Base-by-base conservation (phyloP, 2,797 vertebrate genomes). In the Heteromormyrus szaboi region DNA sequence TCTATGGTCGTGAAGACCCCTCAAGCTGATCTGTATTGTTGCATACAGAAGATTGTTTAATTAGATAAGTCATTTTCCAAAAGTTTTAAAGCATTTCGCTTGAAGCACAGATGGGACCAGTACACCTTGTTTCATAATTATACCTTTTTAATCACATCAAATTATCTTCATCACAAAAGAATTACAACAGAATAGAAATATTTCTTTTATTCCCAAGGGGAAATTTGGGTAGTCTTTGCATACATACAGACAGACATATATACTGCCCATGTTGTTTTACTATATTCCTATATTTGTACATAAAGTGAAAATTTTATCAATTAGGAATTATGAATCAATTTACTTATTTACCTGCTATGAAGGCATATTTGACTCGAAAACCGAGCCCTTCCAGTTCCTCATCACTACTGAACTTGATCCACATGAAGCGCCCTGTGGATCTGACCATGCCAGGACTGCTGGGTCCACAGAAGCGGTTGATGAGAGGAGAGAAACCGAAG, bases 391-490 rank as follows among this genome's bases (percentile, higher is more conserved):
- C 98, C 88, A 99, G 95, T 93, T 99, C 99, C 92, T 99, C 98
- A 50, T 99, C 98, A 19, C 97, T 99, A 92, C 95, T 98, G 95
- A 99, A 99, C 93, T 99, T 99, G 92, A 99, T 96, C 99, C 99
- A 99, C 98, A 99, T 98, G 95, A 99, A 99, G 89, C 98, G 97
- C 12, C 99, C 99, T 0, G 98, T 99, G 83, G 99, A 99, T 68
- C 97, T 97, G 92, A 99, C 97, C 90, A 97, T 91, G 0, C 96
- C 95, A 0, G 99, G 98, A 91, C 97, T 98, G 92, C 97, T 97
- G 72, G 97, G 95, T 19, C 99, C 99, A 89, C 99, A 99, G 94
- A 97, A 98, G 59, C 98, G 98, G 93, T 98, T 96, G 87, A 99
- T 98, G 90, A 99, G 96, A 0, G 97, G 98, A 2, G 99, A 99